A percentile compares a stretch with the other conserved stretches of the same genome.
These are phyloP conservation scores for Drosophila bifasciata DNA, from an alignment of 1,140 invertebrate genomes.

Conservation along the genomic window DNA sequence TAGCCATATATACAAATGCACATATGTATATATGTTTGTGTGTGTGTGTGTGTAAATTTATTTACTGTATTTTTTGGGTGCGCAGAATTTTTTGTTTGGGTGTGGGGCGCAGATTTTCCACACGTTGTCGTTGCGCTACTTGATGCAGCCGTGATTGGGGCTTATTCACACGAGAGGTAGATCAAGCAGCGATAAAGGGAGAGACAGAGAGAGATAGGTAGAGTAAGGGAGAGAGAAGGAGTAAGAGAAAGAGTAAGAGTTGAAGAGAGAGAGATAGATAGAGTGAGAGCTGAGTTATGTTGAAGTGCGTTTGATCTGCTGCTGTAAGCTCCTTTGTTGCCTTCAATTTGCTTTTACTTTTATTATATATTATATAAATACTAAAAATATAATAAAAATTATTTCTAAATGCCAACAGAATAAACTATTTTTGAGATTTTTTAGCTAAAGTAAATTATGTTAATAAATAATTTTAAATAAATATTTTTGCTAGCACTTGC, in stretches of 20 bases:
- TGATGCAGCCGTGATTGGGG: conserved; percentile 55
- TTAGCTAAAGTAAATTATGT: too few species aligned
- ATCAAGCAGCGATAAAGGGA: conserved; percentile 3
- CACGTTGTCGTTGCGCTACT: conserved; percentile 70
- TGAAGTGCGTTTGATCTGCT: too few species aligned
- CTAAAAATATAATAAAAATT: too few species aligned
- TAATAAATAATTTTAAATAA: too few species aligned
- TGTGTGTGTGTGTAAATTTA: background rate
- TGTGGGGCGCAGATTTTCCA: conserved; percentile 67
- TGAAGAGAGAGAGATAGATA: background rate
- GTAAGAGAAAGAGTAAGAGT: background rate
- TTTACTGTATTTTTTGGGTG: conserved; percentile 34
- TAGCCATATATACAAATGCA: background rate
- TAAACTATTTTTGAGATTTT: too few species aligned
- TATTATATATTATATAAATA: too few species aligned
- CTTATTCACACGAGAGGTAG: conserved; percentile 46
- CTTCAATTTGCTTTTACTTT: too few species aligned
- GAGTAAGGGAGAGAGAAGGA: background rate
- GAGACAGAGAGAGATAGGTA: conserved; percentile 9
- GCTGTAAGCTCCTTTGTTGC: too few species aligned
- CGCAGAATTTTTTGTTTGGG: conserved; percentile 64
- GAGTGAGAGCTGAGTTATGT: too few species aligned
- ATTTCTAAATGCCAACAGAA: too few species aligned
- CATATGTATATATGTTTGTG: conserved; percentile 9
- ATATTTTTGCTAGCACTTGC: too few species aligned